Base-by-base conservation (phyloP, 2,888 invertebrate genomes). In the Chalcis sispes region DNA sequence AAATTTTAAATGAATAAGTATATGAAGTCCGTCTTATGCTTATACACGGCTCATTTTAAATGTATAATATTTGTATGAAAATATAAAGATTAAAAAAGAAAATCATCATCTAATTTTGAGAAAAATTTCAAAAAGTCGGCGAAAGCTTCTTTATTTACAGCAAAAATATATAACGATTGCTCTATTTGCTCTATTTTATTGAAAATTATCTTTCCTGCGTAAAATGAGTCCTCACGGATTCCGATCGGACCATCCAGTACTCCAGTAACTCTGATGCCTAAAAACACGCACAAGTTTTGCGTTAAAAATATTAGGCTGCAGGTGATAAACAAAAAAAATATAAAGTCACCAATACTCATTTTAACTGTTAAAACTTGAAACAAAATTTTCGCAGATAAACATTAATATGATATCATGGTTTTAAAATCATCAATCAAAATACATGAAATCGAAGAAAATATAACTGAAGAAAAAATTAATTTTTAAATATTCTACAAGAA, bases 171-270 rank as follows among this genome's bases (percentile, higher is more conserved):
- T 13, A 54, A 32, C 5, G 18, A 50, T 25, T 40, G 20, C 32
- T 42, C 42, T 52, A 71, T 42, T 42, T 13, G 13, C 7, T 61
- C n/a, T 18, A 25, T 40, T 70, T 52, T 40, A 70, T 2, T 50
- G 29, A 72, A 72, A 36, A 54, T 27, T 25, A 58, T 65, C 72
- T 72, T 72, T 72, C 72, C 72, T 72, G 65, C 27, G 56, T 62
- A 50, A 62, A 69, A 56, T 66, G 65, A 40, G 69, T 74, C 48
- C 66, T 69, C 69, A 74, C 62, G 74, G 56, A 74, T 69, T 74
- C 62, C 62, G 62, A 74, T 74, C 74, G 56, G 69, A 74, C 69
- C 74, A 74, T 74, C 69, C 69, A 72, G 72, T 65, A 72, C 58
- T 72, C 65, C 72, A 74, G 46, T 74, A 69, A 74, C 46, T 74